phyloP scores from a whole-genome alignment of 1,140 invertebrate genomes.

The Bicyclus anynana region DNA sequence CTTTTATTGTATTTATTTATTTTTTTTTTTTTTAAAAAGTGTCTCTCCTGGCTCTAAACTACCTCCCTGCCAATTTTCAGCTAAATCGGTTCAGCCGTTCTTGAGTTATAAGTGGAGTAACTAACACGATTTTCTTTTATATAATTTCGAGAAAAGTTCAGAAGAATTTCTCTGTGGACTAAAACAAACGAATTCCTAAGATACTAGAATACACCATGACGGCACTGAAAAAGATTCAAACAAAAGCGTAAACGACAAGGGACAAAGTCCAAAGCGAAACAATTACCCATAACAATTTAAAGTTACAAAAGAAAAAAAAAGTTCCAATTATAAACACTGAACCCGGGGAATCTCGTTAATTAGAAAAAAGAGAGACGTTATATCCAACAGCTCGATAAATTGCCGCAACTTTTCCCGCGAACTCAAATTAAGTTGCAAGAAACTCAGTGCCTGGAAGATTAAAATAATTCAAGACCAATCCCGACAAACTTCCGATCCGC shows the following conservation, averaged over 20 bases:
- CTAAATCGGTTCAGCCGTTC: too few species aligned
- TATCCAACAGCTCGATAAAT: slow-evolving; percentile 15
- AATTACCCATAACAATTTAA: neutral
- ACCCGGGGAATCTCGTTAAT: slow-evolving; percentile 12
- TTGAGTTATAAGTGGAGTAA: too few species aligned
- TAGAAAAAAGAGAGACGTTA: slow-evolving; percentile 15
- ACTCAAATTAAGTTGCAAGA: slow-evolving; percentile 18
- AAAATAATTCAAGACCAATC: slow-evolving; percentile 26
- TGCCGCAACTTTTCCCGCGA: slow-evolving; percentile 12
- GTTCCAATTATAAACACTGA: slow-evolving; percentile 13
- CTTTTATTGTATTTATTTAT: too few species aligned
- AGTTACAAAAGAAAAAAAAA: slow-evolving; percentile 4
- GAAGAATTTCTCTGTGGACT: too few species aligned
- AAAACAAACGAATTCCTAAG: too few species aligned
- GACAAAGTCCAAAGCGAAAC: neutral
- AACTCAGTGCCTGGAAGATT: slow-evolving; percentile 4
- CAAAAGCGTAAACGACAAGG: neutral
- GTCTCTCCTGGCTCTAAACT: too few species aligned
- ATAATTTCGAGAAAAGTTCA: too few species aligned
- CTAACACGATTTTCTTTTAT: too few species aligned
- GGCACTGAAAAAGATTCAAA: neutral
- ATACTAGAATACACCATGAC: too few species aligned
- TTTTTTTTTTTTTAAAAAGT: too few species aligned
- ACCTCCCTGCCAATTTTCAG: too few species aligned
- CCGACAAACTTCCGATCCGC: slow-evolving; percentile 9